These are phyloP conservation scores for Nesidiocoris tenuis DNA, from an alignment of 2,888 invertebrate species.

Conservation along the genomic window DNA sequence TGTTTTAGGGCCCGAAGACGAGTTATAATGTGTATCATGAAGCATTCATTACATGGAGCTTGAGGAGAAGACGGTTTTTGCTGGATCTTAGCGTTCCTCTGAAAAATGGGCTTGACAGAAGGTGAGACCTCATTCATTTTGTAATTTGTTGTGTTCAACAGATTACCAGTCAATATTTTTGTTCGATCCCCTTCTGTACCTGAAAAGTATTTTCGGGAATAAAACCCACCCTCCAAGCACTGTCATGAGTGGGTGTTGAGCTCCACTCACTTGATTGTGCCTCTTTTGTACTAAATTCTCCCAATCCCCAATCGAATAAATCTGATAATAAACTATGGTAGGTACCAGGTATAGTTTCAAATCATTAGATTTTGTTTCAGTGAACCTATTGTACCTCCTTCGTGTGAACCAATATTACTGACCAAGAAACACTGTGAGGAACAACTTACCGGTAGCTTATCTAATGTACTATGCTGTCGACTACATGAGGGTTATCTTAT, in stretches of 20 bases:
- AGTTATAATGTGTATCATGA: constrained; percentile 62
- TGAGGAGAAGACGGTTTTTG: constrained; percentile 57
- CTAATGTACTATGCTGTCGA: constrained; percentile 68
- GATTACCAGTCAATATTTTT: not conserved
- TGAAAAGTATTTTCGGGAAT: too few species aligned
- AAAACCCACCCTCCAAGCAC: too few species aligned
- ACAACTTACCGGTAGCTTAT: constrained; percentile 63
- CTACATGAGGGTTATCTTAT: constrained; percentile 74
- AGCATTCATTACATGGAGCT: constrained; percentile 63
- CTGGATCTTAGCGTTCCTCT: constrained; percentile 50
- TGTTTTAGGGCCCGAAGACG: constrained; percentile 49
- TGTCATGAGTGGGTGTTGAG: too few species aligned
- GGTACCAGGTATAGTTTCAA: too few species aligned
- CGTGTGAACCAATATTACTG: constrained; percentile 60
- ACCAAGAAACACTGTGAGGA: constrained; percentile 66
- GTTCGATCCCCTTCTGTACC: too few species aligned
- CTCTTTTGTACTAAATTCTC: too few species aligned
- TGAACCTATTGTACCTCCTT: constrained; percentile 61
- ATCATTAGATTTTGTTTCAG: too few species aligned
- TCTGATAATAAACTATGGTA: too few species aligned
- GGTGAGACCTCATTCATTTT: constrained; percentile 2
- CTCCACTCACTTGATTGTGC: too few species aligned
- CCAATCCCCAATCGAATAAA: too few species aligned
- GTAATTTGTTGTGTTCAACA: not conserved
- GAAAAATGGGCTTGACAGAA: constrained; percentile 18